A percentile compares a stretch with the other conserved stretches of the same genome.
These are phyloP conservation scores for Cerastis rubricosa DNA, from an alignment of 2,888 invertebrate species.

Conservation along the genomic window DNA sequence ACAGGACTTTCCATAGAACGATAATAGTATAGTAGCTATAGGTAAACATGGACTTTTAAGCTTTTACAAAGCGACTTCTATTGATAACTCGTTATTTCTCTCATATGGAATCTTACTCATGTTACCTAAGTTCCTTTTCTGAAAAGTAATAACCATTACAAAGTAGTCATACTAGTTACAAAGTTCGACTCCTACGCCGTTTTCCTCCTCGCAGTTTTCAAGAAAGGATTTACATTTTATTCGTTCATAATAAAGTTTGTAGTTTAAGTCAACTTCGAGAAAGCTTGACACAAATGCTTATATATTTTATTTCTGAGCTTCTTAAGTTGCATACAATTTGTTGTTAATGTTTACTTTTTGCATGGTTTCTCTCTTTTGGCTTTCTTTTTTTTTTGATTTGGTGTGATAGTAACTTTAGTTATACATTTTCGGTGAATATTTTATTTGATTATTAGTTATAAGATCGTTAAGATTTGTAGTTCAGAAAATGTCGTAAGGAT, in stretches of 20 bases:
- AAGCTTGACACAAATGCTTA: neutral
- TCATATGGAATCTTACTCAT: neutral
- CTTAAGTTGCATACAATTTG: neutral
- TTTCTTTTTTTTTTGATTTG: neutral
- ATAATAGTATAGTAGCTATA: too few species aligned
- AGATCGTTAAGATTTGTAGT: too few species aligned
- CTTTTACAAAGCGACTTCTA: neutral
- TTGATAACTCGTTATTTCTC: neutral
- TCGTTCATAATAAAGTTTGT: neutral
- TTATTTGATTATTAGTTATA: neutral
- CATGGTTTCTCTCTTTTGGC: neutral
- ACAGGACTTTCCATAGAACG: too few species aligned
- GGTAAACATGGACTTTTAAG: too few species aligned
- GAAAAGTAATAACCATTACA: slow-evolving; percentile 18
- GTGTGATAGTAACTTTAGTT: neutral
- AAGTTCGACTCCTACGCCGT: neutral
- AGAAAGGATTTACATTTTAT: slow-evolving; percentile 25
- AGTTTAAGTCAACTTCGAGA: neutral
- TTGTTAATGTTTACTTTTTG: neutral
- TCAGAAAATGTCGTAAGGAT: too few species aligned
- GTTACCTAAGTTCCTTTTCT: neutral
- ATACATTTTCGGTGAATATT: neutral
- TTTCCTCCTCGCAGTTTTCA: slow-evolving; percentile 29
- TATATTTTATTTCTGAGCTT: neutral
- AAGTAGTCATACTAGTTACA: neutral